Evolutionary conservation across 2,113 vertebrate species (phyloP).

Genomic region (Glareola pratincola): DNA sequence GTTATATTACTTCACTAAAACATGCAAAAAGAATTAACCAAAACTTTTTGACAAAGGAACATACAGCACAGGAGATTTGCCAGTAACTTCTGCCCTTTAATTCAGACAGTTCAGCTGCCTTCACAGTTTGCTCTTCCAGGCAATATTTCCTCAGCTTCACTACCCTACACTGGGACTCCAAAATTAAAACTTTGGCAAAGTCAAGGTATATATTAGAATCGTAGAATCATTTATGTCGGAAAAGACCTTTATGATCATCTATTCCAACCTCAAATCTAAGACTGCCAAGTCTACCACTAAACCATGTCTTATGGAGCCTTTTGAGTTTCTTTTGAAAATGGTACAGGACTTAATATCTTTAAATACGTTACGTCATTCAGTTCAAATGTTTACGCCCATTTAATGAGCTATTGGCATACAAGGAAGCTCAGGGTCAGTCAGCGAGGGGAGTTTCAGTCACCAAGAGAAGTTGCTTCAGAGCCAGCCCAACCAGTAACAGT

Average conservation of each 20-base stretch:
- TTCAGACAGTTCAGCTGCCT: not conserved
- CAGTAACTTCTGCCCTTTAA: not conserved
- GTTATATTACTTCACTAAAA: not conserved
- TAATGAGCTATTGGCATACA: too few species aligned
- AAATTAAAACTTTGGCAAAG: not conserved
- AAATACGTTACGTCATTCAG: too few species aligned
- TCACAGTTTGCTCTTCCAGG: not conserved
- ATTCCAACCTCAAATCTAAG: not conserved
- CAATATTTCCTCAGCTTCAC: not conserved
- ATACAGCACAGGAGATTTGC: not conserved
- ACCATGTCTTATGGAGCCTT: too few species aligned
- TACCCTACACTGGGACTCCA: not conserved
- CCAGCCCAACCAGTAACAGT: too few species aligned
- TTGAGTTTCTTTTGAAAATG: too few species aligned
- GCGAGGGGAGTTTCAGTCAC: too few species aligned
- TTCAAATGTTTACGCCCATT: too few species aligned
- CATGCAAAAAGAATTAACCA: not conserved
- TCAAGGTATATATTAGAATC: not conserved
- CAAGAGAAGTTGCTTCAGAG: too few species aligned
- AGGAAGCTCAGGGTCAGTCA: too few species aligned
- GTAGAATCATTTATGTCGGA: not conserved
- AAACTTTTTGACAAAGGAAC: not conserved
- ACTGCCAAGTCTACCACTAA: not conserved
- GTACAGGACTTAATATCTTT: too few species aligned
- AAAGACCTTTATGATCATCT: not conserved